Base-by-base conservation (phyloP, 2,888 invertebrate species). In the Volucella inflata region DNA sequence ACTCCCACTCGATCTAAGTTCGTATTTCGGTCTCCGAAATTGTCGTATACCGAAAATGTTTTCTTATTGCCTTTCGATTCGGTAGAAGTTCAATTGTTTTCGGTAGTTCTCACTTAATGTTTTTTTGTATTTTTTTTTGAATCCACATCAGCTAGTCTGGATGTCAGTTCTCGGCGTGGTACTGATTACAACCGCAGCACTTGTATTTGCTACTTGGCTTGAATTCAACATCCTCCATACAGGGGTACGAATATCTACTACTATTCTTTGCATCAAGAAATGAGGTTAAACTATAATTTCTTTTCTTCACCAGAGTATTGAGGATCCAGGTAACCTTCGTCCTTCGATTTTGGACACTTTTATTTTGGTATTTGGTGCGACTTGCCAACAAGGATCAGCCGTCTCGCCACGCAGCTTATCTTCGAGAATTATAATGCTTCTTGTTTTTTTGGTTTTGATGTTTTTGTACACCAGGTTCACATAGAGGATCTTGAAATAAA, bases 21-120 rank as follows among this genome's bases (percentile, higher is more conserved):
- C 89, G 94, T 96, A 17, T 96, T 96, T 89, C 94, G 94, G 64
- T 94, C 95, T 89, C 96, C 96, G 1, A 94, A 95, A 89, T 90
- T 96, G 6, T 95, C 96, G 0, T 95, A 95, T 84, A 94, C 96
- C 50, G 94, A 94, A 87, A 96, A 96, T 89, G 94, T 96, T 55
- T 96, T 95, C 89, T 90, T 94, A 1, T 91, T 96, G 36, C 95
- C 96, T 0, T 96, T 96, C 89, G 93, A 94, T 76, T 91, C 93
- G 0, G 95, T 96, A n/a, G n/a, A 30, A 30, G 53, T 16, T n/a
- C 10, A 1, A 11, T 59, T 9, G 8, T 38, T 59, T 14, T 16
- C 11, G 1, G 8, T 14, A 44, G 0, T 1, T 16, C n/a, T 11
- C 9, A 8, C 2, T 12, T n/a, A 14, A 0, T 38, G 2, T 12